Evolutionary conservation across 2,888 invertebrate species (phyloP).

Genomic region (Rhogogaster chlorosoma): DNA sequence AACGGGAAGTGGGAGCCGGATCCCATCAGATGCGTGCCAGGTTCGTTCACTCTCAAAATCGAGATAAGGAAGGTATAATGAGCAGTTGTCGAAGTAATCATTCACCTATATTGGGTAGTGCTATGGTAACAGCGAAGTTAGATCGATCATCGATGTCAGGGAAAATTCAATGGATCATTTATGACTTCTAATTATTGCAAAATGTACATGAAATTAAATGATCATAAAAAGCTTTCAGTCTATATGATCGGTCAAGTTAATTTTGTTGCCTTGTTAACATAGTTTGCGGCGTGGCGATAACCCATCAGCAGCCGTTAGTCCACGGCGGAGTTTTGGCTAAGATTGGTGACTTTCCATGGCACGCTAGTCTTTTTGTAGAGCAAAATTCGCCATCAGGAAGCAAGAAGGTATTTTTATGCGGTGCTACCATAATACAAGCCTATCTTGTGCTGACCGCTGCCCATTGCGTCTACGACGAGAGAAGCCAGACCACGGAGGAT

Average conservation of each 20-base stretch:
- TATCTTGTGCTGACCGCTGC: slow-evolving; percentile 76
- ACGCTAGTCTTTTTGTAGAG: slow-evolving; percentile 71
- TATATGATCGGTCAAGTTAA: background rate
- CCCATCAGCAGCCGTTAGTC: background rate
- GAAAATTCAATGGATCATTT: too few relatives aligned
- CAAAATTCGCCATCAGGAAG: slow-evolving; percentile 15
- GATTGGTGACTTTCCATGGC: slow-evolving; percentile 75
- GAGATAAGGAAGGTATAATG: slow-evolving; percentile 58
- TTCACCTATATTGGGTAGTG: slow-evolving; percentile 42
- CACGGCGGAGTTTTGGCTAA: slow-evolving; percentile 36
- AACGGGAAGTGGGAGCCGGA: slow-evolving; percentile 72
- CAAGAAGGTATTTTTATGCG: slow-evolving; percentile 71
- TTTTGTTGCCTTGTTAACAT: slow-evolving; percentile 54
- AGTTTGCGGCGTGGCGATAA: slow-evolving; percentile 72
- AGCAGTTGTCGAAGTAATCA: slow-evolving; percentile 21
- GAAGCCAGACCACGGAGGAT: slow-evolving; percentile 54
- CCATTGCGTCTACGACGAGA: slow-evolving; percentile 75
- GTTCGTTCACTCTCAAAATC: slow-evolving; percentile 64
- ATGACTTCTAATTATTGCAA: too few relatives aligned
- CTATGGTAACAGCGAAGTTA: slow-evolving; percentile 59
- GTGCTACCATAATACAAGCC: slow-evolving; percentile 73
- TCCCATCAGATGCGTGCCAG: slow-evolving; percentile 73
- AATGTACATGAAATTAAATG: too few relatives aligned
- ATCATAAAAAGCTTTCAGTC: too few relatives aligned
- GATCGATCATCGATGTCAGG: slow-evolving; percentile 51